Conservation (phyloP, 2,797 vertebrate species). For the Siniperca obscura region DNA sequence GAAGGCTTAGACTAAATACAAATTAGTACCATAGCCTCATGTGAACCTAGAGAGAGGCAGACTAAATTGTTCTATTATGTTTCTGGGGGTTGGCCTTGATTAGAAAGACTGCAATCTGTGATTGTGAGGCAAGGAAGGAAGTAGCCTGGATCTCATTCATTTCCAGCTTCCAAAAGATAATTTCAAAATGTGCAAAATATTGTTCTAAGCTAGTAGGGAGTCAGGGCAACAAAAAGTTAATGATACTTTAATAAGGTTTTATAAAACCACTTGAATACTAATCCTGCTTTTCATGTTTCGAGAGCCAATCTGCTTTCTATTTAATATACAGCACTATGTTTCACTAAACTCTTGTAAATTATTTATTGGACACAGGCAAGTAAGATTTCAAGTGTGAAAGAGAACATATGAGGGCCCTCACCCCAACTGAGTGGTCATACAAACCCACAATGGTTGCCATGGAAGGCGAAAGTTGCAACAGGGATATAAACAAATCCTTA, state of each 20-base stretch:
- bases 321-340: slow-evolving; percentile 46
- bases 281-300: slow-evolving; percentile 52
- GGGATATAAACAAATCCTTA: neutral
- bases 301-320: slow-evolving; percentile 44
- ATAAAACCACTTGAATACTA: slow-evolving; percentile 50
- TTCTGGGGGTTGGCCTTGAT: slow-evolving; percentile 35
- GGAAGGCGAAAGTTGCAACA: neutral
- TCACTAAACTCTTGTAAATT: slow-evolving; percentile 59
- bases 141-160: slow-evolving; percentile 11
- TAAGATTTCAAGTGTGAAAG: slow-evolving; percentile 14
- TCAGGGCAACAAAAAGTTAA: slow-evolving; percentile 35
- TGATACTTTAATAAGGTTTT: slow-evolving; percentile 53
- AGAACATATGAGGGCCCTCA: neutral
- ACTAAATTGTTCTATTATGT: slow-evolving; percentile 29
- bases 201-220: slow-evolving; percentile 4
- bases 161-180: slow-evolving; percentile 11
- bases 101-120: slow-evolving; percentile 18
- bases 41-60: slow-evolving; percentile 41
- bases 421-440: neutral
- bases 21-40: slow-evolving; percentile 60
- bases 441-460: neutral
- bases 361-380: slow-evolving; percentile 64
- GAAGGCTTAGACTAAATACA: slow-evolving; percentile 71
- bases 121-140: slow-evolving; percentile 26
- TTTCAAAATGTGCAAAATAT: slow-evolving; percentile 27